Evolutionary conservation across 1,140 invertebrate species (phyloP), one percentile per base, ranked within the genome.

Genomic region (Neodiprion virginianus): DNA sequence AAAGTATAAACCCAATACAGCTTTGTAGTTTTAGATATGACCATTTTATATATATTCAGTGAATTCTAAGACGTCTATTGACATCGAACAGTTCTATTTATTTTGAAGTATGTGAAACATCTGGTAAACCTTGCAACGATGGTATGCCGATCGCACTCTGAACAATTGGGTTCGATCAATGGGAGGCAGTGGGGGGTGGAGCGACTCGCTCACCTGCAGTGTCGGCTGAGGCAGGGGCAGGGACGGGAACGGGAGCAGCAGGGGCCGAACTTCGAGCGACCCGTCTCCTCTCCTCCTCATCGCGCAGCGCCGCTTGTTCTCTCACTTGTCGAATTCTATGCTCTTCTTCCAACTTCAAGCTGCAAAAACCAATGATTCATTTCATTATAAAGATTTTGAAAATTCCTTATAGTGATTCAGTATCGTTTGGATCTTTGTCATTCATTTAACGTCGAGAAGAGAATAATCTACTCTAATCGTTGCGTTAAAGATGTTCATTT

Each of bases 291-390:
- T 91, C 90, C 75, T 90, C 89, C 79, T 88, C 87, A 77, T 91
- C 90, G 17, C 86, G 78, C 71, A 87, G 70, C 23, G 82, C 84
- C 72, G 80, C 86, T 81, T 91, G 89, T 76, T 92, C 90, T 77
- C 90, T 86, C 48, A 85, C 87, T 79, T 91, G 84, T 47, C 91
- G 85, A 78, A 91, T 87, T 73, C 92, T 85, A 78, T 93, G 92
- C 79, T 93, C 92, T 81, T 93, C 92, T 86, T 93, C 92, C 77
- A 93, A 82, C 86, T 92, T 92, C 74, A 92, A 76, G 80, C 90
- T 91, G 78, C 61, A 83, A 71, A 67, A 68, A 69, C 2, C 53
- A 71, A 61, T 8, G 53, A 5, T 61, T 14, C 28, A 61, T 61
- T 61, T 61, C 4, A 8, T 14, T 61, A 61, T 61, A 14, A 61